Percentiles rank a stretch among this genome's conserved stretches.
These are phyloP conservation scores for Neoniphon sammara DNA, from an alignment of 2,797 vertebrate genomes.

Conservation along the genomic window DNA sequence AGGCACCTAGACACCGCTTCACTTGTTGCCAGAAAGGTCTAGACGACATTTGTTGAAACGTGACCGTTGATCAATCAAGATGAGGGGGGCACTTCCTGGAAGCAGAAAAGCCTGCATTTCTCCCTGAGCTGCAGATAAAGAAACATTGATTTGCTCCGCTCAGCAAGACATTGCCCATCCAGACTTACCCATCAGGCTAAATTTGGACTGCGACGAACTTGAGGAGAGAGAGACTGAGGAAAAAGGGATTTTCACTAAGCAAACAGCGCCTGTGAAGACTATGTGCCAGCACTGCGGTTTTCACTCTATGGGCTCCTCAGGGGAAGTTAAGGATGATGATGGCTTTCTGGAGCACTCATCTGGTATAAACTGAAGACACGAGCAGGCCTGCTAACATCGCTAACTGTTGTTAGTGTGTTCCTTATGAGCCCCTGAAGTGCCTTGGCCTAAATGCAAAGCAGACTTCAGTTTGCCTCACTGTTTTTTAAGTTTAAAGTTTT, in stretches of 20 bases:
- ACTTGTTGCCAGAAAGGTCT: constrained; percentile 48
- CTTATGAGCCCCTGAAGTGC: background rate
- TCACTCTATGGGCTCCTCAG: constrained; percentile 3
- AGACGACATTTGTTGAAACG: constrained; percentile 23
- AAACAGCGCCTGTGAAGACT: constrained; percentile 24
- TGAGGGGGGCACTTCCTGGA: constrained; percentile 60
- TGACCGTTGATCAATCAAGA: constrained; percentile 56
- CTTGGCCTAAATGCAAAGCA: background rate
- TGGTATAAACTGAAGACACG: background rate
- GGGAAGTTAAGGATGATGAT: constrained; percentile 20
- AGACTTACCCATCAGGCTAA: constrained; percentile 67
- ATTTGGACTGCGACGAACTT: constrained; percentile 68
- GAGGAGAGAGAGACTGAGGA: constrained; percentile 48
- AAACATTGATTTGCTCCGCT: constrained; percentile 74
- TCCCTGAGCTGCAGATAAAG: constrained; percentile 73
- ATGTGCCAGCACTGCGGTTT: constrained; percentile 41
- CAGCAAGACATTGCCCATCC: constrained; percentile 68
- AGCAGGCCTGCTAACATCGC: background rate
- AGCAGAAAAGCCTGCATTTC: constrained; percentile 65
- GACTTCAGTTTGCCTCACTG: too few species aligned
- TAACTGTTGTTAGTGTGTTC: background rate
- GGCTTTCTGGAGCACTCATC: constrained; percentile 33
- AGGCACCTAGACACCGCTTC: constrained; percentile 10
- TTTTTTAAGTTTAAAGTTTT: too few species aligned
- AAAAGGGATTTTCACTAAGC: constrained; percentile 34